Conservation (phyloP, 2,797 vertebrate species). For the Anisognathus igniventris region DNA sequence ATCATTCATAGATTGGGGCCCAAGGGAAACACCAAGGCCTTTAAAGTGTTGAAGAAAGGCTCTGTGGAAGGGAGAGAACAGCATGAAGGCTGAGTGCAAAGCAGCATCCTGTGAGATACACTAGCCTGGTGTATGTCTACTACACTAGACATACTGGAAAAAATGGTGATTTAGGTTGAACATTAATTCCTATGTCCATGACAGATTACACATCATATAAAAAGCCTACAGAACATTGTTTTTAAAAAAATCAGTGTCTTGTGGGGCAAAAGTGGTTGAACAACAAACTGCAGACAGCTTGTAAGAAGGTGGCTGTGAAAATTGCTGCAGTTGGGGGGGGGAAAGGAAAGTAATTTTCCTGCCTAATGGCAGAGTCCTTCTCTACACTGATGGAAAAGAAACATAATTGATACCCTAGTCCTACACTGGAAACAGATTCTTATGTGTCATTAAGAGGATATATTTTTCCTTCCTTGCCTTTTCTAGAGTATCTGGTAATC, state of each 20-base stretch:
- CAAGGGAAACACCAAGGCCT: background rate
- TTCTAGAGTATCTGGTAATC: background rate
- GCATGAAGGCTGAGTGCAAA: background rate
- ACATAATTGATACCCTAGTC: fast-evolving
- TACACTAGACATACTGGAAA: background rate
- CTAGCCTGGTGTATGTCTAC: background rate
- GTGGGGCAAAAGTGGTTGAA: background rate
- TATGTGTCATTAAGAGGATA: background rate
- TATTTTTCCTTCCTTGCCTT: background rate
- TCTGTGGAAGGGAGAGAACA: background rate
- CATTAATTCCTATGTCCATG: background rate
- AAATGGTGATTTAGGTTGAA: background rate
- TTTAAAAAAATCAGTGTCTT: background rate
- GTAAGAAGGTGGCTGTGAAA: background rate
- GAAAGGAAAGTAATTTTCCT: background rate
- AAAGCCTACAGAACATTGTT: background rate
- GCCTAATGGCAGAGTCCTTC: background rate
- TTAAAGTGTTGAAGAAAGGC: background rate
- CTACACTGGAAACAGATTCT: background rate
- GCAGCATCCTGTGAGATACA: background rate
- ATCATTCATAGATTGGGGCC: background rate
- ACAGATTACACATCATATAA: background rate
- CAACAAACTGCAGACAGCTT: background rate
- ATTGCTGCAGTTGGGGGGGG: background rate
- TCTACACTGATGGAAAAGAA: background rate